Conservation (phyloP, 2,888 invertebrate genomes). For the Ferrisia virgata region DNA sequence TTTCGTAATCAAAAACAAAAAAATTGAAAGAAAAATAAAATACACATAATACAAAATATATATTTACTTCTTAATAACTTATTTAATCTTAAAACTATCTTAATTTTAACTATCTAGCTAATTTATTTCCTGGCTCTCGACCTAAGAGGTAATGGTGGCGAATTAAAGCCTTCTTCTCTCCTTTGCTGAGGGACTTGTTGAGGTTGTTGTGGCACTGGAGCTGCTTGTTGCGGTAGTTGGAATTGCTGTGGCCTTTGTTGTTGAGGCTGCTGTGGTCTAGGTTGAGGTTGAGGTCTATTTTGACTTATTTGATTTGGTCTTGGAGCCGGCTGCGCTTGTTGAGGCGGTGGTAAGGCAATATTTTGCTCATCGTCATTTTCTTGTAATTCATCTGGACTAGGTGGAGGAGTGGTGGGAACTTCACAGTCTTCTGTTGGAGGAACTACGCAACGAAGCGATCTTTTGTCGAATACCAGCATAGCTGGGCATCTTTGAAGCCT, state of each 20-base stretch:
- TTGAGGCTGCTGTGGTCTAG: conserved; percentile 47
- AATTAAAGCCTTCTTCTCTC: conserved; percentile 40
- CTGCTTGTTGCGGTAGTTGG: conserved; percentile 46
- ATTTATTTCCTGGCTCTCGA: background rate
- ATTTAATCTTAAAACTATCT: conserved; percentile 17
- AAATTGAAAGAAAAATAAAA: background rate
- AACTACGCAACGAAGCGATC: conserved; percentile 78
- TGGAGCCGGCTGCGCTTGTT: conserved; percentile 46
- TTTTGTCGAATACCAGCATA: conserved; percentile 82
- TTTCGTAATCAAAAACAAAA: background rate
- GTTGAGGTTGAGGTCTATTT: conserved; percentile 47
- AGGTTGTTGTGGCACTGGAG: conserved; percentile 47
- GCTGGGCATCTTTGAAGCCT: conserved; percentile 86
- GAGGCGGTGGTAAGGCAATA: conserved; percentile 38
- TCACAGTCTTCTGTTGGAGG: conserved; percentile 89
- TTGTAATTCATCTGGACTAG: conserved; percentile 59
- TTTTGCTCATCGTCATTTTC: conserved; percentile 51
- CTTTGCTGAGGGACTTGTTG: conserved; percentile 47
- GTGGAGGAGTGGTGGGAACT: conserved; percentile 71
- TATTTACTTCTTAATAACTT: conserved; percentile 32
- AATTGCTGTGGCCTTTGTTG: conserved; percentile 47
- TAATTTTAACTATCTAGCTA: background rate
- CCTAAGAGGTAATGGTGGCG: background rate
- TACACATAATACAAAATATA: background rate
- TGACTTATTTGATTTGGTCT: conserved; percentile 39